These are phyloP conservation scores for Neodiprion lecontei DNA, from an alignment of 1,140 invertebrate genomes.

Conservation along the genomic window DNA sequence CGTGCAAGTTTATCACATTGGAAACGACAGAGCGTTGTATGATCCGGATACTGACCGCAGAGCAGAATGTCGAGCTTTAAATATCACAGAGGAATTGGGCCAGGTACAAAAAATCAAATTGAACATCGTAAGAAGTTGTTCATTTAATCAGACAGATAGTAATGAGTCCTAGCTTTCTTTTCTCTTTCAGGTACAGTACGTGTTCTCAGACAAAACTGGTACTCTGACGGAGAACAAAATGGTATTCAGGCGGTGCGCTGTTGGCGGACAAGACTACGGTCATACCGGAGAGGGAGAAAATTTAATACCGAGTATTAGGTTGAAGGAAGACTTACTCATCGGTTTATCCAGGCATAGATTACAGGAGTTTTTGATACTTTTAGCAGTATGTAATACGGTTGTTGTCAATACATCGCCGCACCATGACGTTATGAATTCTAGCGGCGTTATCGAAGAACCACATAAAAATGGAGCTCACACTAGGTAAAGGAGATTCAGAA, in stretches of 20 bases:
- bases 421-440: conserved; percentile 87
- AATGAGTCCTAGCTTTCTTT: not conserved
- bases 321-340: conserved; percentile 72
- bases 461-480: conserved; percentile 41
- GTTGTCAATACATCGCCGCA: conserved; percentile 91
- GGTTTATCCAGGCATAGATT: conserved; percentile 64
- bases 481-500: conserved; percentile 25
- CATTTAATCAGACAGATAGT: too few relatives aligned
- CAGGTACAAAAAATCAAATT: conserved; percentile 64
- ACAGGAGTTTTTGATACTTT: conserved; percentile 90
- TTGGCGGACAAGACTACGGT: conserved; percentile 89
- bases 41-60: conserved; percentile 83
- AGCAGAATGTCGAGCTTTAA: conserved; percentile 93
- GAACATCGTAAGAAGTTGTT: not conserved
- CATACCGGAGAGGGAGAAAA: conserved; percentile 72
- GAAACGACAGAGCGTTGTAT: conserved; percentile 87
- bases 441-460: conserved; percentile 70
- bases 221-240: conserved; percentile 98
- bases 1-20: conserved; percentile 94
- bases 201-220: conserved; percentile 98
- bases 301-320: conserved; percentile 69
- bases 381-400: conserved; percentile 96
- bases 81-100: conserved; percentile 96
- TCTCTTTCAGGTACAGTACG: conserved; percentile 79
- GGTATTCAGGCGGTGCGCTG: conserved; percentile 90